phyloP scores from a whole-genome alignment of 1,140 invertebrate genomes.

The Elysia chlorotica region DNA sequence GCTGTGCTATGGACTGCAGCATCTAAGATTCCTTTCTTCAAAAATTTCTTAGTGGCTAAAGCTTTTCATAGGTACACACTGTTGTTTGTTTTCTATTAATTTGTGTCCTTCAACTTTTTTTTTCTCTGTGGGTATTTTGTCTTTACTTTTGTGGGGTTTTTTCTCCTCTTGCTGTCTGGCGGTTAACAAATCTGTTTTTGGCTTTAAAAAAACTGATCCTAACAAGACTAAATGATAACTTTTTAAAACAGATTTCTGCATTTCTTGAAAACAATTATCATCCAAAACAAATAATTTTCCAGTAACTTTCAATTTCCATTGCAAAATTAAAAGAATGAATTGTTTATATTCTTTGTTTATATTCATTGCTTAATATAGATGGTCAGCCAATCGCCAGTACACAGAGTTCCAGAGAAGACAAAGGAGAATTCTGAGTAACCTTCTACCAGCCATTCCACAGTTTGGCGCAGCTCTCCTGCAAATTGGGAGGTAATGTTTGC shows the following conservation, averaged over 20 bases:
- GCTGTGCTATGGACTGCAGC: constrained; percentile 57
- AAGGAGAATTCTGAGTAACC: constrained; percentile 27
- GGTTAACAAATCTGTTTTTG: too few species aligned
- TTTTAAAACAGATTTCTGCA: too few species aligned
- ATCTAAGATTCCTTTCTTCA: constrained; percentile 59
- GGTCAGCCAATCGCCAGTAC: constrained; percentile 47
- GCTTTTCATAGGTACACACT: constrained; percentile 54
- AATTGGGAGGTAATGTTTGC: constrained; percentile 47
- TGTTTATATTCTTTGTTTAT: background rate
- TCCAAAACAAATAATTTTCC: background rate
- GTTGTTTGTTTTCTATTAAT: too few species aligned
- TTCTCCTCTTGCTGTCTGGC: too few species aligned
- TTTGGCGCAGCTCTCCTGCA: constrained; percentile 56
- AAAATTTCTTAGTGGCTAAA: constrained; percentile 53
- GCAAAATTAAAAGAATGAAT: background rate
- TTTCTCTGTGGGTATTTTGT: too few species aligned
- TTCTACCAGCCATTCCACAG: constrained; percentile 46
- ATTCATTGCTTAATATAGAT: constrained; percentile 33
- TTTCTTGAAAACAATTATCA: too few species aligned
- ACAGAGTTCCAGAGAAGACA: constrained; percentile 42
- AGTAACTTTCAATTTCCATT: background rate
- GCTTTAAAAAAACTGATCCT: too few species aligned
- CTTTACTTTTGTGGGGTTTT: too few species aligned
- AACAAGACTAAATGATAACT: too few species aligned
- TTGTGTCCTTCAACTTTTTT: too few species aligned